Conservation (phyloP, 2,888 invertebrate species). For the Melanchra persicariae region DNA sequence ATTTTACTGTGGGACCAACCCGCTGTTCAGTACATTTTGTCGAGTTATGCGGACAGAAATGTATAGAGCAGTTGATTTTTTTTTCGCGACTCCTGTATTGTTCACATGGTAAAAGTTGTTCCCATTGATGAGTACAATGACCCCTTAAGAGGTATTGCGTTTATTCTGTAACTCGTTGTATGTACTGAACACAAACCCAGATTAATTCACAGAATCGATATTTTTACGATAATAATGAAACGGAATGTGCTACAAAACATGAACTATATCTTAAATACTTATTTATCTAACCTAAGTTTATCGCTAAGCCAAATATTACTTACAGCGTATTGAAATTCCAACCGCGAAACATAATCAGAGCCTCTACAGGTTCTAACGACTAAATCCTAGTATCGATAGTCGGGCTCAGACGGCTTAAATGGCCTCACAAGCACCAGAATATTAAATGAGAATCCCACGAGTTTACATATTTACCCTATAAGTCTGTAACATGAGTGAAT, state of each 20-base stretch:
- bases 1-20: too few relatives aligned
- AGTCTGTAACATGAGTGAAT: conserved; percentile 11
- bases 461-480: conserved; percentile 30
- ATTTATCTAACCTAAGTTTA: neutral
- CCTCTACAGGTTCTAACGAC: conserved; percentile 44
- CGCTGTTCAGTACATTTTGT: too few relatives aligned
- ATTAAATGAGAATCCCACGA: conserved; percentile 54
- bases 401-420: conserved; percentile 55
- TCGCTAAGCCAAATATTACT: conserved; percentile 25
- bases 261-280: neutral
- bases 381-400: conserved; percentile 55
- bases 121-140: too few relatives aligned
- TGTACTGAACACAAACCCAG: neutral
- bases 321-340: conserved; percentile 29
- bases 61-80: too few relatives aligned
- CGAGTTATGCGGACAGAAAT: too few relatives aligned
- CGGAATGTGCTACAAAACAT: too few relatives aligned
- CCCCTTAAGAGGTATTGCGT: too few relatives aligned
- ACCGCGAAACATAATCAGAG: conserved; percentile 34
- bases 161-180: too few relatives aligned
- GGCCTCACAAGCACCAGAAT: conserved; percentile 52
- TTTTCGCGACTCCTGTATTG: too few relatives aligned
- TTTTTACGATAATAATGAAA: neutral
- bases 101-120: too few relatives aligned
- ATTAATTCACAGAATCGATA: neutral